These are phyloP conservation scores for Onychomys arenicola DNA, from an alignment of 2,797 vertebrate species.

Conservation along the genomic window DNA sequence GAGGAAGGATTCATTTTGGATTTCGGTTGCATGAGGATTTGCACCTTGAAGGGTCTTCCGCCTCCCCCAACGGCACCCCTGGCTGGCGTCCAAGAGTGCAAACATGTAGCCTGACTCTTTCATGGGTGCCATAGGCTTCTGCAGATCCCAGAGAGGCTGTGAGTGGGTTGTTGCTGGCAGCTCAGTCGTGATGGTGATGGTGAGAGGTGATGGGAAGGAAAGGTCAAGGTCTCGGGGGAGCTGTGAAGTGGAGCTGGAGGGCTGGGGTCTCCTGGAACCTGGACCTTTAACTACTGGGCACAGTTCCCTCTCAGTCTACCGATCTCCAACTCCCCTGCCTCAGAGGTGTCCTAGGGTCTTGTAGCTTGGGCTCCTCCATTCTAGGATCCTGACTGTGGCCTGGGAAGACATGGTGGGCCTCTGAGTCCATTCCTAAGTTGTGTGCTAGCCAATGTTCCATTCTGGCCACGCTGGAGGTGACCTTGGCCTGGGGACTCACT, in stretches of 20 bases:
- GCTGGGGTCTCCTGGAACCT: neutral
- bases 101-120: neutral
- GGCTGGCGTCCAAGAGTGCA: neutral
- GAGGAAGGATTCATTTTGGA: neutral
- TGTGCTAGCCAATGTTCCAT: neutral
- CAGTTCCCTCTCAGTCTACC: no score
- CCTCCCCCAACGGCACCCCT: neutral
- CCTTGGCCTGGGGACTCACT: neutral
- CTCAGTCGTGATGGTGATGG: fast-evolving
- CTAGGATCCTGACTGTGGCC: fast-evolving
- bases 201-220: neutral
- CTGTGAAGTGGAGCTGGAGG: neutral
- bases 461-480: neutral
- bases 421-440: neutral
- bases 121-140: neutral
- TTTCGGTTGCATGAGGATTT: neutral
- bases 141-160: neutral
- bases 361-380: no score
- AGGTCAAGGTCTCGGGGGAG: fast-evolving
- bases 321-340: neutral
- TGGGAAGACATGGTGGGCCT: fast-evolving
- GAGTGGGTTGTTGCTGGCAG: neutral
- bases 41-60: neutral
- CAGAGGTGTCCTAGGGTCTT: neutral
- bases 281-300: neutral